phyloP scores from a whole-genome alignment of 2,113 vertebrate genomes.

The Lampris megalopsis region DNA sequence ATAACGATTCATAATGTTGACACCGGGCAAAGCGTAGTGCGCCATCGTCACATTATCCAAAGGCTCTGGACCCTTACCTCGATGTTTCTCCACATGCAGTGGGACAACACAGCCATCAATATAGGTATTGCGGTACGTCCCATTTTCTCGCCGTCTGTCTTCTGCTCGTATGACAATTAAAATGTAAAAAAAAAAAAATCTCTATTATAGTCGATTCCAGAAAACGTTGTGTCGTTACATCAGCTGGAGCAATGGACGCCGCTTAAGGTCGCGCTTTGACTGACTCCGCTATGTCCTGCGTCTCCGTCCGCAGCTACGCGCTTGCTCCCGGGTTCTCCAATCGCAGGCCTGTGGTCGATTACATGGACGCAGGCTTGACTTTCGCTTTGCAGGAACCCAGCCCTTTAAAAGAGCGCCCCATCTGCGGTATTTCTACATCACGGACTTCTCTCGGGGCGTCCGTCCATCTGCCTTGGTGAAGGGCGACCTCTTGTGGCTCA shows the following conservation, averaged over 20 bases:
- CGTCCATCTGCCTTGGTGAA: slow-evolving; percentile 28
- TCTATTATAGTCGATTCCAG: slow-evolving; percentile 38
- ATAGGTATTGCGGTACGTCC: slow-evolving; percentile 75
- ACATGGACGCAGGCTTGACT: slow-evolving; percentile 50
- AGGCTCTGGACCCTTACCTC: slow-evolving; percentile 72
- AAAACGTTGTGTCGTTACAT: slow-evolving; percentile 64
- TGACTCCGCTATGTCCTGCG: slow-evolving; percentile 65
- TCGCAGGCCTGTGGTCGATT: slow-evolving; percentile 62
- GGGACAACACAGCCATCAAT: slow-evolving; percentile 76
- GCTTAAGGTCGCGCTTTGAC: slow-evolving; percentile 40
- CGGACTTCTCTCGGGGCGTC: slow-evolving; percentile 14
- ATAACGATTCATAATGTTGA: background rate
- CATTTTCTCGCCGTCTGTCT: slow-evolving; percentile 73
- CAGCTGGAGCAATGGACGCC: slow-evolving; percentile 62
- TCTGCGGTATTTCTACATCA: slow-evolving; percentile 69
- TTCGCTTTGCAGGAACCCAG: slow-evolving; percentile 74
- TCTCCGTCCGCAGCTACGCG: slow-evolving; percentile 61
- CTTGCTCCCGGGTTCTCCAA: slow-evolving; percentile 65
- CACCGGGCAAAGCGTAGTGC: slow-evolving; percentile 31
- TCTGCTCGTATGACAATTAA: slow-evolving; percentile 44
- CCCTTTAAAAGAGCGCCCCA: slow-evolving; percentile 59
- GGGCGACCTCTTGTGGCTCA: slow-evolving; percentile 66
- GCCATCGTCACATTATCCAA: slow-evolving; percentile 25
- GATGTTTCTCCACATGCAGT: slow-evolving; percentile 68
- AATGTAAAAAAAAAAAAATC: slow-evolving; percentile 40